Evolutionary conservation across 1,140 invertebrate genomes (phyloP).

Genomic region (Trachymyrmex septentrionalis): DNA sequence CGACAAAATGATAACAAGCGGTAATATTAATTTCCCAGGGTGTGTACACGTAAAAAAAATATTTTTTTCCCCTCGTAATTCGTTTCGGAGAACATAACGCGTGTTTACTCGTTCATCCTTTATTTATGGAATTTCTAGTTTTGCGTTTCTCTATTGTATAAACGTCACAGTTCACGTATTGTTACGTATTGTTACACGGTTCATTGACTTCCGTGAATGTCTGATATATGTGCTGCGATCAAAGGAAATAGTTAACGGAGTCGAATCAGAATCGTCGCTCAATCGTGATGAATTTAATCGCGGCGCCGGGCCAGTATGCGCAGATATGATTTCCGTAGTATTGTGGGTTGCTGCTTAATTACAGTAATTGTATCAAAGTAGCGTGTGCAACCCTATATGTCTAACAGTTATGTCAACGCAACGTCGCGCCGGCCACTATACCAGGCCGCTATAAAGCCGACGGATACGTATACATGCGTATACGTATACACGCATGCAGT

Average conservation of each 20-base stretch:
- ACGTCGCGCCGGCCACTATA: conserved; percentile 17
- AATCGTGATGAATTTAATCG: conserved; percentile 69
- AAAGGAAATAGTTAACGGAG: conserved; percentile 52
- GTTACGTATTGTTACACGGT: background rate
- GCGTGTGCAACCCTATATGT: conserved; percentile 58
- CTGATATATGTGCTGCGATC: conserved; percentile 30
- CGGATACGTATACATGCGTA: conserved; percentile 26
- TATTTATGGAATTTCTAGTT: conserved; percentile 12
- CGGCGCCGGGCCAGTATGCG: conserved; percentile 23
- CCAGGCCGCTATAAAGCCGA: conserved; percentile 59
- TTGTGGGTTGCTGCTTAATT: conserved; percentile 70
- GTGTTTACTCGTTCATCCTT: background rate
- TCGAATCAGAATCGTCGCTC: conserved; percentile 44
- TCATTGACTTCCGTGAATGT: conserved; percentile 14
- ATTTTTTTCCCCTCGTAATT: background rate
- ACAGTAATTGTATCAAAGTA: conserved; percentile 74
- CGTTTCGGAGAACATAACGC: background rate
- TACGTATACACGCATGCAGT: conserved; percentile 14
- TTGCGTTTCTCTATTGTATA: background rate
- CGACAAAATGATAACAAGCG: conserved; percentile 14
- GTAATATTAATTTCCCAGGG: background rate
- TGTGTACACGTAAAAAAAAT: background rate
- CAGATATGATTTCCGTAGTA: conserved; percentile 70
- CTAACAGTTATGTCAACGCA: conserved; percentile 61
- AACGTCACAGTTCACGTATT: background rate